Evolutionary conservation across 2,797 vertebrate species (phyloP).

Genomic region (Enteromius fasciolatus): DNA sequence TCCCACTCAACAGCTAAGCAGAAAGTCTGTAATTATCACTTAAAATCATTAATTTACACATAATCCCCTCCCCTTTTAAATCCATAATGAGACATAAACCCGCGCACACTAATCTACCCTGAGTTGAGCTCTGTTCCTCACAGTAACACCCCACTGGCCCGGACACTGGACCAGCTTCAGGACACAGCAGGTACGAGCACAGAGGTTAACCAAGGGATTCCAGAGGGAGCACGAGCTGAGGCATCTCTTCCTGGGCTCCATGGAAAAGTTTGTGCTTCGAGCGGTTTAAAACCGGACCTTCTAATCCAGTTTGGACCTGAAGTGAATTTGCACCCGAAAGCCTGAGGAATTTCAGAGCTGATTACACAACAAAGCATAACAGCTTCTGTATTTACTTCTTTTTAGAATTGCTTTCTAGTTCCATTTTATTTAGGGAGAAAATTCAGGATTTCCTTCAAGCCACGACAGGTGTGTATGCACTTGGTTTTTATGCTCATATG

Average conservation of each 20-base stretch:
- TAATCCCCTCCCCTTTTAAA: constrained; percentile 19
- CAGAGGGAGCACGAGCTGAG: constrained; percentile 27
- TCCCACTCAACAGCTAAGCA: neutral
- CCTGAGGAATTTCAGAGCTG: constrained; percentile 70
- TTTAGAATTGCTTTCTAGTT: constrained; percentile 12
- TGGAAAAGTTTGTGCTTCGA: constrained; percentile 57
- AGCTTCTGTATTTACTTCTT: constrained; percentile 5
- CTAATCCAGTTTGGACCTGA: constrained; percentile 62
- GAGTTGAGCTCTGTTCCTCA: constrained; percentile 22
- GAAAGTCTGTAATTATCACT: constrained; percentile 19
- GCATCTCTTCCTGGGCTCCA: constrained; percentile 48
- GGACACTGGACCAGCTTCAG: constrained; percentile 36
- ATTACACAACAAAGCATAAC: constrained; percentile 61
- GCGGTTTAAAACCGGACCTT: constrained; percentile 53
- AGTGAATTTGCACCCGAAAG: constrained; percentile 58
- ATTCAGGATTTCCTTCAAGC: neutral
- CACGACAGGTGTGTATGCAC: neutral
- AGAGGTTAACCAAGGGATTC: constrained; percentile 13
- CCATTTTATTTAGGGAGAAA: neutral
- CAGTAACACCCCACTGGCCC: constrained; percentile 47
- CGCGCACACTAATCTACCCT: constrained; percentile 6
- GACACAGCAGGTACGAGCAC: constrained; percentile 14
- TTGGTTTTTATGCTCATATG: neutral
- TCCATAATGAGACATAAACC: constrained; percentile 24
- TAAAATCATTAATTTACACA: constrained; percentile 34